A percentile compares a stretch with the other conserved stretches of the same genome.
Conservation (phyloP, 2,888 invertebrate genomes). For the Orthonevra nobilis region DNA sequence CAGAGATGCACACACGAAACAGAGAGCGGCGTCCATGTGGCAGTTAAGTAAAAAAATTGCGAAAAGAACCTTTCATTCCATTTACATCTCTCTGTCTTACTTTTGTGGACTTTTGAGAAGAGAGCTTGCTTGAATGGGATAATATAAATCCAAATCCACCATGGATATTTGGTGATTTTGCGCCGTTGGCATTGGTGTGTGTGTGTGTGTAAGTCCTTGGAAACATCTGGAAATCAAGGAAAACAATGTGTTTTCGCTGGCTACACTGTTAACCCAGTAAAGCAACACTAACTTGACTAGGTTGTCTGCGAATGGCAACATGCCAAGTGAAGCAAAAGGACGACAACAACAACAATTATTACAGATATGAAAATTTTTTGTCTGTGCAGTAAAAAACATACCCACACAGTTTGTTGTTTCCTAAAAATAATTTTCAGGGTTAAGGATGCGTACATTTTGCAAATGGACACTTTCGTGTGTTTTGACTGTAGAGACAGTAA, state of each 20-base stretch:
- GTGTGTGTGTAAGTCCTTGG: background rate
- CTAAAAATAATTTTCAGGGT: conserved; percentile 69
- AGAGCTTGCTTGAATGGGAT: background rate
- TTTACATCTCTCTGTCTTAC: background rate
- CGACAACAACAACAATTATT: background rate
- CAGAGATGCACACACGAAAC: conserved; percentile 29
- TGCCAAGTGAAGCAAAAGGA: conserved; percentile 49
- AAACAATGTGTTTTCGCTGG: background rate
- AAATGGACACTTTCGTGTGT: conserved; percentile 25
- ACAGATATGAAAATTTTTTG: too few relatives aligned
- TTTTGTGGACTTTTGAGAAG: too few relatives aligned
- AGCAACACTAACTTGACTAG: too few relatives aligned
- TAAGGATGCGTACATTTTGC: conserved; percentile 65
- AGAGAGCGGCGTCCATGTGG: conserved; percentile 53
- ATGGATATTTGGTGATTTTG: conserved; percentile 62
- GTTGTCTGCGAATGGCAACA: conserved; percentile 51
- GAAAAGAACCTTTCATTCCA: background rate
- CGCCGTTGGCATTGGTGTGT: conserved; percentile 52
- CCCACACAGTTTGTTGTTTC: conserved; percentile 7
- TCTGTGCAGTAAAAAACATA: too few relatives aligned
- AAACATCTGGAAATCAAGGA: conserved; percentile 11
- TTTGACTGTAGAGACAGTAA: conserved; percentile 33
- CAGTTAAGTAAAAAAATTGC: background rate
- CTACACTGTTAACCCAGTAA: conserved; percentile 64
- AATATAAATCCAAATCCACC: conserved; percentile 11